These are phyloP conservation scores for Nematostella vectensis DNA, from an alignment of 92 coral and sea anemone species.

Conservation along the genomic window DNA sequence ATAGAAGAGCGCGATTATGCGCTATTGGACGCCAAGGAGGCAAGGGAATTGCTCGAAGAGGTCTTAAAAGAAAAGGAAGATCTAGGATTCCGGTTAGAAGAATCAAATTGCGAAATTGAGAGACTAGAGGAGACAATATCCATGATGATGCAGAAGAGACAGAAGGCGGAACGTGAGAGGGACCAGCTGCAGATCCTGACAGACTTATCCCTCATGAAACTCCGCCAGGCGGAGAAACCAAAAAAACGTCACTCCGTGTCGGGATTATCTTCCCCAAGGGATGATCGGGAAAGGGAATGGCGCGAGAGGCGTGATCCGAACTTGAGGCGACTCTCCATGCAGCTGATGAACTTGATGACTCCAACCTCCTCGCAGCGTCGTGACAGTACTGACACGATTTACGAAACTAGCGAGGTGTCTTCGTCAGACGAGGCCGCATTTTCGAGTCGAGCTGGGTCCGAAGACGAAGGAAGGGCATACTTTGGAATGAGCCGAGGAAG, in stretches of 20 bases:
- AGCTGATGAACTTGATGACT: constrained; percentile 50
- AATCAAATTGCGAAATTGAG: constrained; percentile 67
- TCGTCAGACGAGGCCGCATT: constrained; percentile 13
- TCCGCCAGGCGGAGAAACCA: constrained; percentile 63
- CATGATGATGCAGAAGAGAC: constrained; percentile 53
- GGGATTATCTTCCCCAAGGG: constrained; percentile 25
- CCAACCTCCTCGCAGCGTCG: constrained; percentile 33
- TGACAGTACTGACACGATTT: constrained; percentile 21
- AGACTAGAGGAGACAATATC: constrained; percentile 66
- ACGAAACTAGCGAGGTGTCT: constrained; percentile 13
- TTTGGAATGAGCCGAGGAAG: neutral
- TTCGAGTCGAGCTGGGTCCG: constrained; percentile 9
- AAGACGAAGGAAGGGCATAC: constrained; percentile 9
- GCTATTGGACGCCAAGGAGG: constrained; percentile 38
- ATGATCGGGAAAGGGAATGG: neutral
- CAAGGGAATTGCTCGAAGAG: constrained; percentile 43
- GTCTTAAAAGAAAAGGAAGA: constrained; percentile 54
- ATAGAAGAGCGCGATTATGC: constrained; percentile 38
- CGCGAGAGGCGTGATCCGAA: constrained; percentile 45
- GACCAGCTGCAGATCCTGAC: constrained; percentile 79
- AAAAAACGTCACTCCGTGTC: constrained; percentile 64
- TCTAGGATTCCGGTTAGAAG: constrained; percentile 50
- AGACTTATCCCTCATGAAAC: constrained; percentile 78
- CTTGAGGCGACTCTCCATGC: constrained; percentile 58
- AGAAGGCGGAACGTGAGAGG: constrained; percentile 71